Evolutionary conservation across 2,113 vertebrate species (phyloP).

Genomic region (Hyperopisus bebe): DNA sequence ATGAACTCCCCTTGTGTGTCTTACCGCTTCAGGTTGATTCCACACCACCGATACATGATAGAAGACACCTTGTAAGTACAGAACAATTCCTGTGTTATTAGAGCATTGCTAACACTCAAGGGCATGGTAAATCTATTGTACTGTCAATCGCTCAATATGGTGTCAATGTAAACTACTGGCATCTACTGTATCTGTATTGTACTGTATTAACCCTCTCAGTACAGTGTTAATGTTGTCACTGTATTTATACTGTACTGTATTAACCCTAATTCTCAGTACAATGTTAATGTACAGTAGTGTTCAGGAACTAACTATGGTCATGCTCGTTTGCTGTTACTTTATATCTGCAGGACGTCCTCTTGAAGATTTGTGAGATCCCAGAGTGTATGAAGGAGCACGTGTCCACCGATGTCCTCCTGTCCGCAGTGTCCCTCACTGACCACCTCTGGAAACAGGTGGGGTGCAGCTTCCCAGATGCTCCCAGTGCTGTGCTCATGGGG

Average conservation of each 20-base stretch:
- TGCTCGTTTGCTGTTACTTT: neutral
- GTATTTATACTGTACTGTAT: neutral
- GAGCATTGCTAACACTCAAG: neutral
- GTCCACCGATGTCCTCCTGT: neutral
- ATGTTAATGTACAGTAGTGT: neutral
- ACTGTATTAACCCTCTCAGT: neutral
- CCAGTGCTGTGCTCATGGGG: neutral
- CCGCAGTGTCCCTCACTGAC: neutral
- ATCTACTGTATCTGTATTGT: neutral
- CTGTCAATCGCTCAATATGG: neutral
- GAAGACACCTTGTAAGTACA: neutral
- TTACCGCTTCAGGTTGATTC: neutral
- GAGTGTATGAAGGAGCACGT: neutral
- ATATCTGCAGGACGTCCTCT: neutral
- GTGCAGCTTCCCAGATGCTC: neutral
- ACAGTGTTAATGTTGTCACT: neutral
- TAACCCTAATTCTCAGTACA: neutral
- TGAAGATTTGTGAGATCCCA: neutral
- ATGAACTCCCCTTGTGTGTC: neutral
- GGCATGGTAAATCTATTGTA: neutral
- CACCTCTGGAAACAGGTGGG: constrained; percentile 10
- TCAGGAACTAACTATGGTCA: neutral
- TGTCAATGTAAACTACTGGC: neutral
- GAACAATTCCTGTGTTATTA: neutral
- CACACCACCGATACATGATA: neutral